Base-by-base conservation (phyloP, 2,888 invertebrate species). In the Oconnorella tubifera region DNA sequence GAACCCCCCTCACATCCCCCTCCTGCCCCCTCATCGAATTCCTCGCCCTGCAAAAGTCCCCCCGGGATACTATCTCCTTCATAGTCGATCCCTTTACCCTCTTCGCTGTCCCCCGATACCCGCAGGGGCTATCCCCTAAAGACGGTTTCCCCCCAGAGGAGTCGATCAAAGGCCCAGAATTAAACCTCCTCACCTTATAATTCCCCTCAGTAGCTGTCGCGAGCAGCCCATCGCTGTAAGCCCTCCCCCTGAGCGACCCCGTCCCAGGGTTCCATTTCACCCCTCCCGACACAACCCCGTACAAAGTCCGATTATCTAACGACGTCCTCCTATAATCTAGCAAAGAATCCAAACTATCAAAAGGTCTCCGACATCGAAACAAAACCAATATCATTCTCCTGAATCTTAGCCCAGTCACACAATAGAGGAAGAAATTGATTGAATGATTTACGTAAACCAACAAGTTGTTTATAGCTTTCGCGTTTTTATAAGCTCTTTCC, bases 391-490 rank as follows among this genome's bases (percentile, higher is more conserved):
- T 51, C 53, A 51, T 51, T 25, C 55, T 59, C 29, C 70, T 48
- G 62, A 70, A 70, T 25, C 66, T 25, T 10, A 57, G 55, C 49
- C 70, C 70, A 14, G 69, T 62, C 29, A 69, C 23, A 53, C 69
- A 70, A 56, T 70, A 70, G 56, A 70, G 62, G 58, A 70, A 60
- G 62, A 70, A 70, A 63, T 70, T 69, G 50, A 70, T 62, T 25
- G 68, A 61, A 50, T 70, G 67, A 50, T 70, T 67, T 28, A 70
- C 63, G 58, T 65, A 69, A 29, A 59, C 56, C 23, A 70, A 53
- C 33, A 66, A 31, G 55, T 66, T 68, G 58, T 62, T 59, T 28
- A 70, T 25, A 14, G 67, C 65, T 50, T 70, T 70, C 32, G 65
- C 63, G 14, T 59, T 51, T 25, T 63, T 50, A 59, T 70, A 70